Percentiles rank a stretch among this genome's conserved stretches.
Evolutionary conservation across 2,797 vertebrate genomes (phyloP).

Genomic region (Numenius phaeopus): DNA sequence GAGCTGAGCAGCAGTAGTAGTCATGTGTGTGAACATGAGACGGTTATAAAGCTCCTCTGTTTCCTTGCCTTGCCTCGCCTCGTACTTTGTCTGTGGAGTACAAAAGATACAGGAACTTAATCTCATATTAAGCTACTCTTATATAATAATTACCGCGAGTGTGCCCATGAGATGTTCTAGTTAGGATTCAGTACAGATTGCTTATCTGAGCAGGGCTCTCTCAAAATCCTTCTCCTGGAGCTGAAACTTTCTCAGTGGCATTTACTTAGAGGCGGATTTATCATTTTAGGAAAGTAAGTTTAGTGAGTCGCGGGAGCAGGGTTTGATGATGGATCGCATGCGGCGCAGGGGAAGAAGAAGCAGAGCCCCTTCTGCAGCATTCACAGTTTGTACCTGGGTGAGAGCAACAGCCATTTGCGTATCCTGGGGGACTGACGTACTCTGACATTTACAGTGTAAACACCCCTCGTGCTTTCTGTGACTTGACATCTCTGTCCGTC

Average conservation of each 20-base stretch:
- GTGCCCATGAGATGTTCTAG: not conserved
- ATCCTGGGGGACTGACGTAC: not conserved
- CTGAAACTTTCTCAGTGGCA: not conserved
- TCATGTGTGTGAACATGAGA: not conserved
- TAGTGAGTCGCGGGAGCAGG: not conserved
- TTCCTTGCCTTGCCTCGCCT: not conserved
- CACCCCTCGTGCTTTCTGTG: not conserved
- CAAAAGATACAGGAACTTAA: slow-evolving; percentile 17
- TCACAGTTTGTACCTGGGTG: not conserved
- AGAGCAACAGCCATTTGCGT: not conserved
- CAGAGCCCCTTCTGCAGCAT: not conserved
- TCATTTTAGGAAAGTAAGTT: not conserved
- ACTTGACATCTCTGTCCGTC: not conserved
- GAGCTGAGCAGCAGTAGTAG: not conserved
- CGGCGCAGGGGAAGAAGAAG: not conserved
- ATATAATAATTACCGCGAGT: not conserved
- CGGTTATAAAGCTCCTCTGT: not conserved
- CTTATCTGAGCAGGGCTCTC: not conserved
- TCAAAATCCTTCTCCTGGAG: not conserved
- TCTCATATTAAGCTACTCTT: not conserved
- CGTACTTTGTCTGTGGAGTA: not conserved
- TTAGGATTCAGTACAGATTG: not conserved
- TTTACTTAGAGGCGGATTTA: not conserved
- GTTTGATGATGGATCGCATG: not conserved
- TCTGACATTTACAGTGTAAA: not conserved